These are phyloP conservation scores for Gastrophysa polygoni DNA, from an alignment of 2,888 invertebrate species.

Conservation along the genomic window DNA sequence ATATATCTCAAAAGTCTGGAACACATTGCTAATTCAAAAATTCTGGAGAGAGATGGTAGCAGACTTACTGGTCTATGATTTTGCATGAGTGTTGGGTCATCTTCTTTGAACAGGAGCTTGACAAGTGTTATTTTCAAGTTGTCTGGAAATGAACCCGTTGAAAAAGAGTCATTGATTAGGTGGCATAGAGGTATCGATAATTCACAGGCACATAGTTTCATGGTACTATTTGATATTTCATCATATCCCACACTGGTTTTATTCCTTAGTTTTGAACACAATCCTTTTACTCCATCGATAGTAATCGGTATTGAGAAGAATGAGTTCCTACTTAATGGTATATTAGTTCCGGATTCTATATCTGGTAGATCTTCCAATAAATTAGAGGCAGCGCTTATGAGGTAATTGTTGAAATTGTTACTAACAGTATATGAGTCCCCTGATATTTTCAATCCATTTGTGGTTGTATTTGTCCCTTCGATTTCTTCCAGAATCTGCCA, in stretches of 20 bases:
- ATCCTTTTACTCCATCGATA: neutral
- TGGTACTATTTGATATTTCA: constrained; percentile 3
- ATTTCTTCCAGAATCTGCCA: constrained; percentile 12
- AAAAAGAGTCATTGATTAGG: constrained; percentile 11
- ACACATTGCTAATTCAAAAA: constrained; percentile 11
- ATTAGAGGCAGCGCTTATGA: neutral
- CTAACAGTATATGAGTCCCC: constrained; percentile 11
- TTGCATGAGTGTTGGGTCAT: neutral
- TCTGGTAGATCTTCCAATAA: constrained; percentile 8
- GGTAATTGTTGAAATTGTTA: constrained; percentile 13
- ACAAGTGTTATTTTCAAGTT: constrained; percentile 4
- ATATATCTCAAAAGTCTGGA: constrained; percentile 3
- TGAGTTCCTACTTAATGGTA: constrained; percentile 11
- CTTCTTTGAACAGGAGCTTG: constrained; percentile 7
- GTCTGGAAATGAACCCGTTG: constrained; percentile 6
- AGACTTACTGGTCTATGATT: constrained; percentile 5
- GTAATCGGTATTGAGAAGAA: constrained; percentile 8
- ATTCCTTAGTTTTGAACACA: constrained; percentile 12
- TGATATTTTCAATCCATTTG: constrained; percentile 6
- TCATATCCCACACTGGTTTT: constrained; percentile 5
- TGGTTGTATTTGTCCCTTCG: constrained; percentile 3
- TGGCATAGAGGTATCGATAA: neutral
- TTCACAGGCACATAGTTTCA: constrained; percentile 7
- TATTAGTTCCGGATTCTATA: constrained; percentile 6
- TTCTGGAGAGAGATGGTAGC: neutral